Conservation (phyloP, 2,797 vertebrate species). For the Echeneis naucrates region DNA sequence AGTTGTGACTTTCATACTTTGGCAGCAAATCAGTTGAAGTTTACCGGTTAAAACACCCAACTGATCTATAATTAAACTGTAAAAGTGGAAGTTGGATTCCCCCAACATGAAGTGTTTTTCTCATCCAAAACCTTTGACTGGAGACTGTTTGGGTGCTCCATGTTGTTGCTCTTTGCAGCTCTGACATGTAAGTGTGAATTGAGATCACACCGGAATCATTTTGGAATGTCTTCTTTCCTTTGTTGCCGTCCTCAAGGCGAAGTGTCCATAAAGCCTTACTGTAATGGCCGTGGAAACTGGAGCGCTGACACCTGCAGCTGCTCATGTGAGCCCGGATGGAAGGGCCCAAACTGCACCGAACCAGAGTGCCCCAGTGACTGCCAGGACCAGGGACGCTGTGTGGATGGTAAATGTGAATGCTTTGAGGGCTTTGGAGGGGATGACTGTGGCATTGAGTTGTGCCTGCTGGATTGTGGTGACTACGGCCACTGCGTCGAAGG, state of each 20-base stretch:
- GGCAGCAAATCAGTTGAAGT: neutral
- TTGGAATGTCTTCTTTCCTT: neutral
- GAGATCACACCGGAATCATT: neutral
- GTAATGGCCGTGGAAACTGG: slow-evolving; percentile 94
- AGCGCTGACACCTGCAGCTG: slow-evolving; percentile 90
- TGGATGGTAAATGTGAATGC: slow-evolving; percentile 91
- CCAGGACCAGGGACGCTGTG: slow-evolving; percentile 95
- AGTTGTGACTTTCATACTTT: neutral
- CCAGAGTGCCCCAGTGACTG: slow-evolving; percentile 91
- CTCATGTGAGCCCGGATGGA: slow-evolving; percentile 89
- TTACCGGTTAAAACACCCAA: too few relatives aligned
- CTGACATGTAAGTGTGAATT: neutral
- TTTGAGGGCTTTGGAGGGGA: slow-evolving; percentile 91
- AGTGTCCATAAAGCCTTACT: slow-evolving; percentile 91
- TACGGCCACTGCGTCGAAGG: slow-evolving; percentile 90
- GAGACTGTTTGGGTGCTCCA: neutral
- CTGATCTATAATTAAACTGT: too few relatives aligned
- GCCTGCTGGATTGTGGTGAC: slow-evolving; percentile 86
- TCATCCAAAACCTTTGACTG: neutral
- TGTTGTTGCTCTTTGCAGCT: neutral
- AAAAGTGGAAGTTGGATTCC: neutral
- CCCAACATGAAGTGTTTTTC: neutral
- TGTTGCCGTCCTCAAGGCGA: slow-evolving; percentile 81
- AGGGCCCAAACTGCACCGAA: slow-evolving; percentile 90
- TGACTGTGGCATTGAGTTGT: slow-evolving; percentile 91